phyloP scores from a whole-genome alignment of 2,113 vertebrate genomes.

The Labeo catla region DNA sequence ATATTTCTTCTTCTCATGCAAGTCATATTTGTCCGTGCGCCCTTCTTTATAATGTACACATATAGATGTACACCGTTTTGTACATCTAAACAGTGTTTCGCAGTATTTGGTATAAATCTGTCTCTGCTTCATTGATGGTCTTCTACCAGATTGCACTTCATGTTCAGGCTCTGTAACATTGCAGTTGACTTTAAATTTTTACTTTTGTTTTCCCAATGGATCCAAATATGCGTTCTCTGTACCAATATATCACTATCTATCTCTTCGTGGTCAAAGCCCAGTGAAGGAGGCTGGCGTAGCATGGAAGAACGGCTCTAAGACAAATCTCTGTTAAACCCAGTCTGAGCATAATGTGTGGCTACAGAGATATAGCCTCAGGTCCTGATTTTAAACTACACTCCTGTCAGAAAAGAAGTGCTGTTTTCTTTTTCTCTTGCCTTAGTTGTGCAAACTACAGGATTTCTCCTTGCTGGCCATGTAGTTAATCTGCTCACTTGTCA shows the following conservation, averaged over 20 bases:
- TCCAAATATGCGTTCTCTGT: conserved; percentile 4
- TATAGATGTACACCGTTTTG: neutral
- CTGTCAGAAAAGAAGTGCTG: conserved; percentile 28
- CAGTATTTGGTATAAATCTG: neutral
- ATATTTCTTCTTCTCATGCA: neutral
- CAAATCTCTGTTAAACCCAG: conserved; percentile 31
- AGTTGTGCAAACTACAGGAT: conserved; percentile 38
- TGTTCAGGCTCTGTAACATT: conserved; percentile 15
- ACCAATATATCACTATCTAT: neutral
- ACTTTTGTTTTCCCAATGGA: neutral
- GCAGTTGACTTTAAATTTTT: conserved; percentile 13
- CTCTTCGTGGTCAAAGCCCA: conserved; percentile 10
- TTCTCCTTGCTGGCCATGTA: conserved; percentile 7
- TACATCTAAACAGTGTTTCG: neutral
- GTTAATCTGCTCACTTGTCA: conserved; percentile 41
- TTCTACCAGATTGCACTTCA: neutral
- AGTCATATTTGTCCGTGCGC: neutral
- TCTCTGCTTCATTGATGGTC: neutral
- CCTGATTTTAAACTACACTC: conserved; percentile 24
- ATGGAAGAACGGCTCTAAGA: neutral
- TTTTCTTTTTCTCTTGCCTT: conserved; percentile 16
- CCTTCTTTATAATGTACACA: too few species aligned
- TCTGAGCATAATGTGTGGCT: conserved; percentile 16
- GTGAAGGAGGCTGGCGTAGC: neutral
- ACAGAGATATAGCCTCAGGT: conserved; percentile 41